Evolutionary conservation across 2,113 vertebrate species (phyloP).

Genomic region (Narcine bancroftii): DNA sequence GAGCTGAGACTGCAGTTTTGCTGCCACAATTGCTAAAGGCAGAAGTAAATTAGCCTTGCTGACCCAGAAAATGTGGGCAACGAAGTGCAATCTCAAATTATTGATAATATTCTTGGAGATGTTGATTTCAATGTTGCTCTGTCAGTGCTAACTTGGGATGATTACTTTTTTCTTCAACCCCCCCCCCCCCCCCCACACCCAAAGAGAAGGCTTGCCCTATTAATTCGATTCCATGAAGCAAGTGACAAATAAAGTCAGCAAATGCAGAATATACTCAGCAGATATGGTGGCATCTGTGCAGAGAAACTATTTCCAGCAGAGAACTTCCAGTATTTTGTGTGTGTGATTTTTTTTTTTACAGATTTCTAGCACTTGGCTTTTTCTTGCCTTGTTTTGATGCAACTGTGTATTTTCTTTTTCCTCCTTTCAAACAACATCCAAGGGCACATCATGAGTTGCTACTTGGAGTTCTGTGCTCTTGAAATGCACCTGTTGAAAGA

Average conservation of each 20-base stretch:
- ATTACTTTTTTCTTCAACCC: not conserved
- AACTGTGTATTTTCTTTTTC: not conserved
- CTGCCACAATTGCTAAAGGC: not conserved
- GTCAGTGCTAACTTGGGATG: not conserved
- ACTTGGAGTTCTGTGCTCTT: not conserved
- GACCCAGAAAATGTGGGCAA: slow-evolving; percentile 1
- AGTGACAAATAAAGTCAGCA: not conserved
- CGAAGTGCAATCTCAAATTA: not conserved
- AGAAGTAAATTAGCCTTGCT: slow-evolving; percentile 4
- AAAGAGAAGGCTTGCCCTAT: not conserved
- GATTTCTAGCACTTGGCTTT: too few species aligned
- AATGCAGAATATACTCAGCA: too few species aligned
- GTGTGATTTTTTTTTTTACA: too few species aligned
- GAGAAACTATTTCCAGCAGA: too few species aligned
- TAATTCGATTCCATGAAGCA: not conserved
- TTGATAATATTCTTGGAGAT: not conserved
- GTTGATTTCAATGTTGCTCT: not conserved
- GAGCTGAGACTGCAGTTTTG: not conserved
- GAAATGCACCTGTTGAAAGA: too few species aligned
- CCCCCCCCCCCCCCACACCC: too few species aligned
- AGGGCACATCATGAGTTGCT: not conserved
- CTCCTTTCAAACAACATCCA: not conserved
- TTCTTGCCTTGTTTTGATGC: not conserved
- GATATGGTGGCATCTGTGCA: too few species aligned
- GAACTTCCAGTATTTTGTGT: too few species aligned